Percentiles rank a stretch among this genome's conserved stretches.
Conservation (phyloP, 35 echinoderm and acorn worm species). For the Nesometra sesokonis region DNA sequence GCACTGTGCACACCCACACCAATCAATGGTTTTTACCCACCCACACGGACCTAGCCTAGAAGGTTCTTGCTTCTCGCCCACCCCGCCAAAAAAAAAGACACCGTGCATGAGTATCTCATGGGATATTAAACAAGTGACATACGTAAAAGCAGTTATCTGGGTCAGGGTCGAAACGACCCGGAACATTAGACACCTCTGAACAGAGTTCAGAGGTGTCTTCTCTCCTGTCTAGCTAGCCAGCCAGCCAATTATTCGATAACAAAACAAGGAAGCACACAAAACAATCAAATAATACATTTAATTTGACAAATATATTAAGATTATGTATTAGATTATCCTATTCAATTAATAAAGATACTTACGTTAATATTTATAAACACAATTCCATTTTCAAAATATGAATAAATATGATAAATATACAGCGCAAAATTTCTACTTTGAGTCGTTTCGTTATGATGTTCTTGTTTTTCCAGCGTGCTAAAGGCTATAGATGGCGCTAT, state of each 20-base stretch:
- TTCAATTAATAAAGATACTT: not conserved
- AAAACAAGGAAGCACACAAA: not conserved
- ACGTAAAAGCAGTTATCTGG: too few relatives aligned
- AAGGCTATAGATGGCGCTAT: not conserved
- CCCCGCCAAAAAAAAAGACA: too few relatives aligned
- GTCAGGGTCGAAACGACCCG: not conserved
- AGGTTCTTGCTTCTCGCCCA: too few relatives aligned
- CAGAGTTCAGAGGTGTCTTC: not conserved
- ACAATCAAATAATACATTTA: not conserved
- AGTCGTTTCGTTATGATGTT: not conserved
- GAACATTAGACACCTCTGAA: not conserved
- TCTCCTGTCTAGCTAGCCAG: not conserved
- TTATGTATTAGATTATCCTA: not conserved
- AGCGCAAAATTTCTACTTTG: not conserved
- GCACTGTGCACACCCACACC: too few relatives aligned
- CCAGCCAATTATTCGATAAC: not conserved
- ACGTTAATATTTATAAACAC: not conserved
- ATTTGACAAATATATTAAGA: not conserved
- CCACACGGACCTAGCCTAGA: too few relatives aligned
- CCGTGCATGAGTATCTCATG: too few relatives aligned
- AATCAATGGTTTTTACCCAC: too few relatives aligned
- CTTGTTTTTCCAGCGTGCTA: not conserved
- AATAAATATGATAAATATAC: not conserved
- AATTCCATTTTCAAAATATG: not conserved
- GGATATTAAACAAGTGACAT: too few relatives aligned